Evolutionary conservation across 2,797 vertebrate species (phyloP).

Genomic region (Manis crassicaudata): DNA sequence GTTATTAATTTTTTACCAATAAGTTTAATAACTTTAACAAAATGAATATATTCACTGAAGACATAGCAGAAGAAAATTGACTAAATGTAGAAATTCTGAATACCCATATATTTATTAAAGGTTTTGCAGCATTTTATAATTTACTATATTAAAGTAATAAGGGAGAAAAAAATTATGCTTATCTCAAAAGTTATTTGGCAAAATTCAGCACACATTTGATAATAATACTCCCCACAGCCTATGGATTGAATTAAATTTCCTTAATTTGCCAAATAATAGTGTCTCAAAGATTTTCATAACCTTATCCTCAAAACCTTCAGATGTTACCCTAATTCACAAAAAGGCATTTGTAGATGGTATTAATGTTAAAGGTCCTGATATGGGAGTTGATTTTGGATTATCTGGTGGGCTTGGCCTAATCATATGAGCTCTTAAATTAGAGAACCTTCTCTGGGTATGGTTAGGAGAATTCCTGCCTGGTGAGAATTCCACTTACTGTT

Average conservation of each 20-base stretch:
- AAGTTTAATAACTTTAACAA: neutral
- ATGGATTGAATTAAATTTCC: neutral
- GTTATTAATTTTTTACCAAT: neutral
- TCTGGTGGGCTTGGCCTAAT: rapidly evolving
- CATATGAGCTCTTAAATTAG: neutral
- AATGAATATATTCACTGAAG: neutral
- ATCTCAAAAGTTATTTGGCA: neutral
- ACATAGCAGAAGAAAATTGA: neutral
- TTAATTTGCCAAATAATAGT: neutral
- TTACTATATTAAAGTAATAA: neutral
- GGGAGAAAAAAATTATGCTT: neutral
- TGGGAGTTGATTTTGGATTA: neutral
- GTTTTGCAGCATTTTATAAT: neutral
- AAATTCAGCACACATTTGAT: neutral
- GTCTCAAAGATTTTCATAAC: neutral
- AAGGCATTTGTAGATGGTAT: neutral
- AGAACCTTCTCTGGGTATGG: neutral
- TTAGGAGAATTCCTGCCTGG: neutral
- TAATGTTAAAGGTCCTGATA: neutral
- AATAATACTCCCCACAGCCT: neutral
- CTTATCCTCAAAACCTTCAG: neutral
- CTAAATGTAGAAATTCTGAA: neutral
- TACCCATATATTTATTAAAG: neutral
- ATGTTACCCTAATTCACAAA: too few species aligned
- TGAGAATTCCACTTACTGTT: neutral